Evolutionary conservation across 2,797 vertebrate genomes (phyloP).

Genomic region (Hylomyscus alleni): DNA sequence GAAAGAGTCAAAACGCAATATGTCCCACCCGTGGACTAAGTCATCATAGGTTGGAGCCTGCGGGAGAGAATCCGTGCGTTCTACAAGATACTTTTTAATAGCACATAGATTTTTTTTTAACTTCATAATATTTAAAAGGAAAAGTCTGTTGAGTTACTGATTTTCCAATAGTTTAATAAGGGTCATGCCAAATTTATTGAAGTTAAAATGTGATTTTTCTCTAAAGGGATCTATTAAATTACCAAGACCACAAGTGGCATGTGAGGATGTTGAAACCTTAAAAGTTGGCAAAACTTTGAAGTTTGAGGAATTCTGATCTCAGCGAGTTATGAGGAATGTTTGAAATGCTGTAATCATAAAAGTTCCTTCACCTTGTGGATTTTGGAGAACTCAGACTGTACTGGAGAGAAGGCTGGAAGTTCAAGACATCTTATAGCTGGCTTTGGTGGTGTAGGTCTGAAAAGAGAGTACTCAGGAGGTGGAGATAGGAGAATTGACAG

Average conservation of each 20-base stretch:
- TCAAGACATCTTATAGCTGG: background rate
- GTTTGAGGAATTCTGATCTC: conserved; percentile 15
- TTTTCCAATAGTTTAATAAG: background rate
- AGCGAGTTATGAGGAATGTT: background rate
- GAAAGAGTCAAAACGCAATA: background rate
- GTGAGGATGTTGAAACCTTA: background rate
- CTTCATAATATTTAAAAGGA: background rate
- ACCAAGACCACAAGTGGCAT: background rate
- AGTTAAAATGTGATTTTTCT: conserved; percentile 37
- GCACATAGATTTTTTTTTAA: background rate
- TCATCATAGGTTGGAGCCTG: background rate
- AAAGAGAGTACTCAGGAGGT: background rate
- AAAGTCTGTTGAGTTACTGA: background rate
- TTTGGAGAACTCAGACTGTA: background rate
- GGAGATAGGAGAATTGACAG: background rate
- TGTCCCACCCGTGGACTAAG: background rate
- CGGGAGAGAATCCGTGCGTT: background rate
- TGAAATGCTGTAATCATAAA: background rate
- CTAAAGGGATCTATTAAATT: background rate
- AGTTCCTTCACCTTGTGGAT: background rate
- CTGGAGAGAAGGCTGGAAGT: background rate
- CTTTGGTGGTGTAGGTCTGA: background rate
- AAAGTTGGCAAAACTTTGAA: background rate
- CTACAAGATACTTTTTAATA: background rate
- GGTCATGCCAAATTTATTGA: background rate